Evolutionary conservation across 2,113 vertebrate genomes (phyloP).

Genomic region (Gavia stellata): DNA sequence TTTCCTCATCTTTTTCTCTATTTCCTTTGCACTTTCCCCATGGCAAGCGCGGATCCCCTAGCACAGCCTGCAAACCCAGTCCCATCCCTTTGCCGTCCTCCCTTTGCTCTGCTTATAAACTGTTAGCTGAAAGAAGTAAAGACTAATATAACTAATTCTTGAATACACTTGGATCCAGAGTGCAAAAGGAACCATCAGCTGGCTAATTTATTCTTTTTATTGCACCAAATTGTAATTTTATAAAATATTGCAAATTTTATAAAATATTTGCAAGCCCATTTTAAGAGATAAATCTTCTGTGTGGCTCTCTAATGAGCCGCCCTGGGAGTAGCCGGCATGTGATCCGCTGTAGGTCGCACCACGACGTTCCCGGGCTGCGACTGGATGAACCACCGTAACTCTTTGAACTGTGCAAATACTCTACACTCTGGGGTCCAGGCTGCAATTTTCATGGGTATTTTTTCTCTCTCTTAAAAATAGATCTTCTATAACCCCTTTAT

Average conservation of each 20-base stretch:
- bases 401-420: conserved; percentile 65
- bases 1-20: neutral
- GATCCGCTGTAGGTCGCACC: conserved; percentile 44
- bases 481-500: conserved; percentile 51
- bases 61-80: neutral
- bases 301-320: conserved; percentile 58
- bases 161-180: neutral
- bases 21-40: neutral
- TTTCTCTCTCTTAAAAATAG: conserved; percentile 58
- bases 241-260: conserved; percentile 66
- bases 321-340: conserved; percentile 26
- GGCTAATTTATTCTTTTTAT: conserved; percentile 56
- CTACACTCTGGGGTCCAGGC: conserved; percentile 35
- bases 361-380: conserved; percentile 9
- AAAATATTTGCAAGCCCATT: conserved; percentile 64
- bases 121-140: neutral
- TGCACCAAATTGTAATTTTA: conserved; percentile 58
- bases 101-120: neutral
- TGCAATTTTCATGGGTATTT: conserved; percentile 54
- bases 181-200: conserved; percentile 35
- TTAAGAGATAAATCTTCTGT: conserved; percentile 56
- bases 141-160: neutral
- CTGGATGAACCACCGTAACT: conserved; percentile 42
- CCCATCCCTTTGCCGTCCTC: neutral
- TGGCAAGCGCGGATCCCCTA: neutral